Base-by-base conservation (phyloP, 2,888 invertebrate genomes). In the Amphiduros pacificus region DNA sequence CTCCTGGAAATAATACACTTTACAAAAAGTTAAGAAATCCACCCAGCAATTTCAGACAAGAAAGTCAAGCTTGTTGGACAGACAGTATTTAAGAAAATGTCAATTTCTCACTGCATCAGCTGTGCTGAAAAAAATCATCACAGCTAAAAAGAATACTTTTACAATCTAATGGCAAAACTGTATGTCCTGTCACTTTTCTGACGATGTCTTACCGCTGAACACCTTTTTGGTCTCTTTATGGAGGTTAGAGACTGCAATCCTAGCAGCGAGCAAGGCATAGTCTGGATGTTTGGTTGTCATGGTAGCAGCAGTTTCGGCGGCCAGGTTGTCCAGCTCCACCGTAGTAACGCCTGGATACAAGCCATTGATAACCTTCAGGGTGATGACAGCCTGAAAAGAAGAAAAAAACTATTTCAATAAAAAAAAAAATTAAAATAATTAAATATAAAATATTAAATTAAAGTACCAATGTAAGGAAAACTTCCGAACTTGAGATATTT, bases 251-350 rank as follows among this genome's bases (percentile, higher is more conserved):
- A 99, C 90, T 6, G 94, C 97, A 76, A 99, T 91, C 71, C 98
- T 87, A 17, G 86, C 87, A 20, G 87, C 87, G 1, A 87, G 80
- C 29, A 84, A 77, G 36, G 86, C 97, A 86, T 98, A 99, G 84
- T 99, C 98, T 0, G 97, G 94, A 84, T 99, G 98, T 76, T 91
- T 90, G 2, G 94, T 94, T 0, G 98, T 97, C 91, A 97, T 92
- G 31, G 93, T 93, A 14, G 98, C 98, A n/a, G 98, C 94, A 44
- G 93, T 98, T 84, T 99, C 98, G 0, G 99, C 99, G 50, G 99
- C 98, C 67, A 99, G 85, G 81, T 96, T 98, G 83, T 99, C 99
- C 72, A 99, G 85, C 81, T 99, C 96, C 22, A 94, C 91, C 0
- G 98, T 99, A 6, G 94, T 94, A 1, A 99, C 97, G 17, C 98